These are phyloP conservation scores for Apotomis capreana DNA, from an alignment of 2,888 invertebrate genomes.

Conservation along the genomic window DNA sequence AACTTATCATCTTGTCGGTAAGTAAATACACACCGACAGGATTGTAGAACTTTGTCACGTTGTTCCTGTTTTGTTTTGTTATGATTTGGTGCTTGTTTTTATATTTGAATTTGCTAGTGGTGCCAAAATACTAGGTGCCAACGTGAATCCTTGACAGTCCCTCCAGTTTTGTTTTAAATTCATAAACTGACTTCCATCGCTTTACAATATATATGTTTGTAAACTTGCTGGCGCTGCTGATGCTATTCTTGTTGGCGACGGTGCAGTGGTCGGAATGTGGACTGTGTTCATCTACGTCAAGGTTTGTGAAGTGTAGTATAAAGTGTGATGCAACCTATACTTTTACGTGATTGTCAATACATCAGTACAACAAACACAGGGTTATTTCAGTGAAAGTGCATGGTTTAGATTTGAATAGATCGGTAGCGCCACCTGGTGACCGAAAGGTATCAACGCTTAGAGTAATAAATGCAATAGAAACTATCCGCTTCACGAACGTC, in stretches of 20 bases:
- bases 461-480: slow-evolving; percentile 37
- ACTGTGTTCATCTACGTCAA: too few relatives aligned
- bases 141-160: slow-evolving; percentile 52
- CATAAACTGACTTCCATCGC: slow-evolving; percentile 43
- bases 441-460: slow-evolving; percentile 1
- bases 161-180: slow-evolving; percentile 34
- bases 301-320: neutral
- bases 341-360: neutral
- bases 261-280: too few relatives aligned
- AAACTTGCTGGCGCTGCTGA: slow-evolving; percentile 19
- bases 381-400: too few relatives aligned
- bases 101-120: slow-evolving; percentile 63
- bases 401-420: neutral
- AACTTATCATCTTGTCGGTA: slow-evolving; percentile 8
- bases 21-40: neutral
- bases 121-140: slow-evolving; percentile 78
- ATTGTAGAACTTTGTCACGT: slow-evolving; percentile 51
- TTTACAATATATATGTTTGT: slow-evolving; percentile 10
- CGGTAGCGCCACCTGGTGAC: slow-evolving; percentile 20
- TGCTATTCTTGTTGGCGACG: neutral
- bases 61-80: slow-evolving; percentile 64
- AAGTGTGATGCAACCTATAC: too few relatives aligned
- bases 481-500: slow-evolving; percentile 29
- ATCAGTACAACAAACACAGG: too few relatives aligned
- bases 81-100: slow-evolving; percentile 67